Percentiles rank a stretch among this genome's conserved stretches.
These are phyloP conservation scores for Chromoteleia sp. DNA, from an alignment of 2,888 invertebrate species.

Conservation along the genomic window DNA sequence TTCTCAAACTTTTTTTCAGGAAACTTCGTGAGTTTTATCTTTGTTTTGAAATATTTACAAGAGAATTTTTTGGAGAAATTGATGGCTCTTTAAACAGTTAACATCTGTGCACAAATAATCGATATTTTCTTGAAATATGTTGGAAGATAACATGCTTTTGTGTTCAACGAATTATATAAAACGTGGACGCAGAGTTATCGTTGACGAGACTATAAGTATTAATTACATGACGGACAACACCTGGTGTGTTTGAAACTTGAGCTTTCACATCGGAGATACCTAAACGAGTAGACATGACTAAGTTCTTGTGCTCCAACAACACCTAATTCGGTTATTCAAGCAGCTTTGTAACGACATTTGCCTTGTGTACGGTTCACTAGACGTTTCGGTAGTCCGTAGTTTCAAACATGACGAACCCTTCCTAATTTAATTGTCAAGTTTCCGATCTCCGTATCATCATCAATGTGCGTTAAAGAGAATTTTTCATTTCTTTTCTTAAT, in stretches of 20 bases:
- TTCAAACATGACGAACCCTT: slow-evolving; percentile 75
- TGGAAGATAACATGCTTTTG: background rate
- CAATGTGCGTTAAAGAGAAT: slow-evolving; percentile 48
- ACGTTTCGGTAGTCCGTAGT: slow-evolving; percentile 74
- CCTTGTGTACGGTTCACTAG: slow-evolving; percentile 74
- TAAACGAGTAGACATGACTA: slow-evolving; percentile 66
- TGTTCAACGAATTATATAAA: background rate
- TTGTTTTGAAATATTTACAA: slow-evolving; percentile 18
- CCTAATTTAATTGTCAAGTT: slow-evolving; percentile 78
- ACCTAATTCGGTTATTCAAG: slow-evolving; percentile 74
- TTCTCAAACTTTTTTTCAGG: slow-evolving; percentile 20
- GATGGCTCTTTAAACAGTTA: slow-evolving; percentile 9
- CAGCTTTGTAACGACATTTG: slow-evolving; percentile 76
- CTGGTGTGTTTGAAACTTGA: slow-evolving; percentile 61
- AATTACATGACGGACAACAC: slow-evolving; percentile 64
- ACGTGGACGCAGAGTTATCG: background rate
- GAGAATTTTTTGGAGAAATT: background rate
- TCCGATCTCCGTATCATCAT: slow-evolving; percentile 65
- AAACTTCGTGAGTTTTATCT: slow-evolving; percentile 16
- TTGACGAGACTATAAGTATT: slow-evolving; percentile 43
- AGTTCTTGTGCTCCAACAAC: slow-evolving; percentile 65
- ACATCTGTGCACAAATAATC: background rate
- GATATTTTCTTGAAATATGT: background rate
- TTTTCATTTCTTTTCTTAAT: slow-evolving; percentile 46
- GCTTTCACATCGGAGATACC: slow-evolving; percentile 59